phyloP scores from a whole-genome alignment of 35 echinoderm and acorn worm species.

The Apostichopus japonicus region DNA sequence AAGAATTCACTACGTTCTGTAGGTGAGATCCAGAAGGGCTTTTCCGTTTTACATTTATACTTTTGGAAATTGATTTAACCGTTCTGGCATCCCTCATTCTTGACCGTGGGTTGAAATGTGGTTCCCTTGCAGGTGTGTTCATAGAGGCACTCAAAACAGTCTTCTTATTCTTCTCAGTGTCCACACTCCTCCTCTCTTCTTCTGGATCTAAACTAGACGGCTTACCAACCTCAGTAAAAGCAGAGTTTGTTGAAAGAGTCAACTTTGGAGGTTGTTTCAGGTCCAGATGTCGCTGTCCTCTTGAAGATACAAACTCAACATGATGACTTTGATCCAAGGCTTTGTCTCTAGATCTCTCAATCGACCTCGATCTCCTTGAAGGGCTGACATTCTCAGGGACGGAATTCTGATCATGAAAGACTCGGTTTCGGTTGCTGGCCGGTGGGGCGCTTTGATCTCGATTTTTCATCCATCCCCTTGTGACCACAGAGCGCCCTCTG shows the following conservation, averaged over 20 bases:
- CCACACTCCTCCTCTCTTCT: neutral
- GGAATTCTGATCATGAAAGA: constrained; percentile 11
- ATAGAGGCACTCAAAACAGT: neutral
- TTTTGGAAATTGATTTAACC: constrained; percentile 17
- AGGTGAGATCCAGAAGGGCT: constrained; percentile 19
- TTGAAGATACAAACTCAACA: neutral
- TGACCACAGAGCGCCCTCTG: neutral
- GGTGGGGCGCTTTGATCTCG: constrained; percentile 40
- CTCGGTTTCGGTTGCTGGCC: neutral
- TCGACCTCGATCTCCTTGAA: neutral
- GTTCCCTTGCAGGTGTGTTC: neutral
- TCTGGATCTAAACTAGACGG: neutral
- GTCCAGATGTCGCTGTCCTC: neutral
- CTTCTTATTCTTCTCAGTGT: no score
- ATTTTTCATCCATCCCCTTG: constrained; percentile 36
- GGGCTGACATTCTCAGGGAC: neutral
- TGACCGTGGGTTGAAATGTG: constrained; percentile 48
- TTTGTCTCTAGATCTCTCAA: constrained; percentile 32
- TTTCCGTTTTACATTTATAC: neutral
- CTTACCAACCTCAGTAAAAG: neutral
- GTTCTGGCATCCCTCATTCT: constrained; percentile 35
- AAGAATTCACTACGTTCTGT: neutral
- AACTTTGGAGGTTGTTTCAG: neutral
- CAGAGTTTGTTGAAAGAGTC: neutral
- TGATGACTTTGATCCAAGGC: neutral